Percentiles rank a stretch among this genome's conserved stretches.
phyloP scores from a whole-genome alignment of 2,888 invertebrate species.

The Cerceris rybyensis region DNA sequence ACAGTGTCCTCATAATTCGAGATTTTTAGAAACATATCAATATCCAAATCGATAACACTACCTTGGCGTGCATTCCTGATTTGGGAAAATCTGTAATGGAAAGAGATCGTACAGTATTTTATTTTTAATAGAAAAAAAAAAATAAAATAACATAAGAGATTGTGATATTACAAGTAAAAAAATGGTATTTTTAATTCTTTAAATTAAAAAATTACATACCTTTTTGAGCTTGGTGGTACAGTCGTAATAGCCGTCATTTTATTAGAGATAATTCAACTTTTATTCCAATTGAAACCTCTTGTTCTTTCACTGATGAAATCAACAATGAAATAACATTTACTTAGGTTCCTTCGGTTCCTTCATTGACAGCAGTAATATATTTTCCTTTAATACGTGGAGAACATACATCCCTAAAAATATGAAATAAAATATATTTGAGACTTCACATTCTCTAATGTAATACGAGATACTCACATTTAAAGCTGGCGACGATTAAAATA shows the following conservation, averaged over 20 bases:
- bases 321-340: constrained; percentile 7
- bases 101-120: background rate
- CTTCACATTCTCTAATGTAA: background rate
- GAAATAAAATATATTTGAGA: background rate
- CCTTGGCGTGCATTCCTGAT: constrained; percentile 82
- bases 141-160: background rate
- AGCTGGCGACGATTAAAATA: constrained; percentile 22
- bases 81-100: constrained; percentile 29
- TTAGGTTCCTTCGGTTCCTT: background rate
- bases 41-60: constrained; percentile 89
- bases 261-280: constrained; percentile 2
- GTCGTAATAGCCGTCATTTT: constrained; percentile 48
- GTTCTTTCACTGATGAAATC: background rate
- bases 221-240: constrained; percentile 30
- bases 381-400: background rate
- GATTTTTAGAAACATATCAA: constrained; percentile 91
- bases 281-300: background rate
- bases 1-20: constrained; percentile 96
- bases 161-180: background rate
- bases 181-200: constrained; percentile 6
- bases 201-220: constrained; percentile 39
- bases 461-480: constrained; percentile 18
- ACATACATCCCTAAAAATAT: background rate
- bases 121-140: constrained; percentile 4
- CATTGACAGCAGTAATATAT: background rate